These are phyloP conservation scores for Calephelis nemesis DNA, from an alignment of 1,140 invertebrate species.

Conservation along the genomic window DNA sequence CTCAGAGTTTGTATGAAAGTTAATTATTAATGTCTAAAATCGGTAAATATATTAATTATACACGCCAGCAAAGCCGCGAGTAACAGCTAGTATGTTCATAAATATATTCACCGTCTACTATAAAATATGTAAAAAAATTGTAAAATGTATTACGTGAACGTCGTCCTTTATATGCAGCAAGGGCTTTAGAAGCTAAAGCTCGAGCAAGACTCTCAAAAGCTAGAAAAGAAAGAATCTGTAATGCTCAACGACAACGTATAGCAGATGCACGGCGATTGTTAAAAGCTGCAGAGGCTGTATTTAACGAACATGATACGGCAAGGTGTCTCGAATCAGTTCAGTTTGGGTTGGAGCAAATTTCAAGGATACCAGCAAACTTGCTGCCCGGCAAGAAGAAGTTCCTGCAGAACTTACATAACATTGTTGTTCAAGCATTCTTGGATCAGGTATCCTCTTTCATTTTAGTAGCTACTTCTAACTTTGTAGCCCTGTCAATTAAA, in stretches of 20 bases:
- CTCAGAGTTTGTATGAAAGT: too few relatives aligned
- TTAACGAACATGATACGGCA: constrained; percentile 50
- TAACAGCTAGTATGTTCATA: too few relatives aligned
- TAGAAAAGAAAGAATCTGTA: constrained; percentile 47
- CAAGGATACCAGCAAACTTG: constrained; percentile 49
- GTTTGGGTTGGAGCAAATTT: constrained; percentile 65
- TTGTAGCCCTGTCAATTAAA: not conserved
- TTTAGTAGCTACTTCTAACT: not conserved
- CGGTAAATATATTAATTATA: too few relatives aligned
- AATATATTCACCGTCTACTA: too few relatives aligned
- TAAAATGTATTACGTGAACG: constrained; percentile 62
- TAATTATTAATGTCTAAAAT: too few relatives aligned
- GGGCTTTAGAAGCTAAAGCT: constrained; percentile 50
- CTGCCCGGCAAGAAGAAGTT: constrained; percentile 62
- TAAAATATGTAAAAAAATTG: not conserved
- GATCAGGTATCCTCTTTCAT: constrained; percentile 49
- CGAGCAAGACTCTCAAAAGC: constrained; percentile 46
- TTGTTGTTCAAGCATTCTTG: constrained; percentile 58
- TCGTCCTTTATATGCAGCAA: constrained; percentile 57
- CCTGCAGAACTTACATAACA: constrained; percentile 50
- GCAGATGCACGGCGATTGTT: constrained; percentile 55
- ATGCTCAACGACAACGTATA: constrained; percentile 52
- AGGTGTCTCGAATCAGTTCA: constrained; percentile 63
- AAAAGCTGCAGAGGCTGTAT: constrained; percentile 38
- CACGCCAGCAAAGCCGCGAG: too few relatives aligned